Conservation (phyloP, 2,113 vertebrate genomes). For the Hirundichthys speculiger region DNA sequence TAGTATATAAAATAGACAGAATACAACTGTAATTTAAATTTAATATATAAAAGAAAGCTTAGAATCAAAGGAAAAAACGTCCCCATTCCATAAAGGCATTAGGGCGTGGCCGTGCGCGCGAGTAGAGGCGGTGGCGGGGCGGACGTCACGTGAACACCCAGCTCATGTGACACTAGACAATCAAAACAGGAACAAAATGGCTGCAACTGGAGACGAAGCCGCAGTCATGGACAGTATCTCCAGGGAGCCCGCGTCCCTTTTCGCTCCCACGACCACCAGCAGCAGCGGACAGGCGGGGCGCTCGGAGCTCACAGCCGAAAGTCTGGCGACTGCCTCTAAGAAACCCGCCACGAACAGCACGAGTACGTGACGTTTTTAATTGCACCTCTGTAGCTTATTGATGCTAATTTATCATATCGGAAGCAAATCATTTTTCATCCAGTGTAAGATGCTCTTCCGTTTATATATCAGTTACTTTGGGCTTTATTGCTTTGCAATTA, state of each 20-base stretch:
- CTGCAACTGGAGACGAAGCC: conserved; percentile 76
- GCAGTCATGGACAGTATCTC: conserved; percentile 75
- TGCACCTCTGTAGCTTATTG: conserved; percentile 34
- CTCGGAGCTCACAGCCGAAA: conserved; percentile 41
- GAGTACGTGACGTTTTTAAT: conserved; percentile 23
- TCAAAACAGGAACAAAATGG: conserved; percentile 75
- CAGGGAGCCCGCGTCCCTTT: conserved; percentile 51
- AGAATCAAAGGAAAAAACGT: not conserved
- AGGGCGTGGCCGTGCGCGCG: conserved; percentile 67
- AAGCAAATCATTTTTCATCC: no score
- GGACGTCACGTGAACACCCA: conserved; percentile 69
- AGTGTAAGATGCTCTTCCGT: not conserved
- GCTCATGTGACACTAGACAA: conserved; percentile 72
- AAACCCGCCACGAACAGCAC: conserved; percentile 72
- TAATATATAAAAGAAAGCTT: no score
- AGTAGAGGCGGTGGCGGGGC: conserved; percentile 17
- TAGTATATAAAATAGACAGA: no score
- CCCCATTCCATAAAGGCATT: not conserved
- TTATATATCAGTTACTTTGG: not conserved
- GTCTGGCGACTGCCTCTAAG: conserved; percentile 41
- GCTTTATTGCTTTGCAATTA: no score
- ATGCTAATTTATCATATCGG: conserved; percentile 33
- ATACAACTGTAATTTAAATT: no score
- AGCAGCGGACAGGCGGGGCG: conserved; percentile 18
- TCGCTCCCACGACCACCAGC: conserved; percentile 20